Evolutionary conservation across 2,797 vertebrate genomes (phyloP), one percentile per base, ranked within the genome.

Genomic region (Ctenopoma kingsleyae): DNA sequence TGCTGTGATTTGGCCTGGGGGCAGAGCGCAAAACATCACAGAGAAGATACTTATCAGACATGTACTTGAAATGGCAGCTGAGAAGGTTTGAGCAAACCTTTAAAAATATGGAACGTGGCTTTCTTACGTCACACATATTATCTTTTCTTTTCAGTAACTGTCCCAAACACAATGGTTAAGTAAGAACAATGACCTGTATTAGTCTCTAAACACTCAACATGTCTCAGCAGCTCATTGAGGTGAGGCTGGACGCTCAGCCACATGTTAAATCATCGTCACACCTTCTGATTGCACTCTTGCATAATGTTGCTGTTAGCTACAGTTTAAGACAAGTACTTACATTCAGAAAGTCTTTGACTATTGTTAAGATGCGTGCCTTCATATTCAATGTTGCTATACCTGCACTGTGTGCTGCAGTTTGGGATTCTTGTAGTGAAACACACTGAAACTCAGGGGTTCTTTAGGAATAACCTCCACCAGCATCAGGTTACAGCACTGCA

Each of bases 341-440:
- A 50, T 19, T 75, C 30, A 57, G 68, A 73, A 5, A 32, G 55
- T 35, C 56, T 36, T 55, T 35, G 58, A 10, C 20, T 17, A 52
- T 43, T 66, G 44, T 54, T 53, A 16, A 36, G 66, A 61, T n/a
- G 27, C 13, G 9, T 27, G 6, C 3, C 23, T 51, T 66, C 15
- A 50, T 32, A 44, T 71, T 38, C 13, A 41, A 13, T 35, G 48
- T 9, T 49, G 27, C 48, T 7, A 8, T 96, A 99, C 98, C 98
- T 99, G 98, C 3, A 99, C 98, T 0, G 98, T 99, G 84, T 99
- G 98, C 66, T 99, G 98, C 64, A 99, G 93, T 94, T 99, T 99
- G 76, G 98, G 97, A 85, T 98, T 99, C 94, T 99, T 99, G 92
- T 99, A 99, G 89, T 99, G 97, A 90, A 99, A 99, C 71, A 99